These are phyloP conservation scores for Eristalinus aeneus DNA, from an alignment of 2,888 invertebrate species.

Conservation along the genomic window DNA sequence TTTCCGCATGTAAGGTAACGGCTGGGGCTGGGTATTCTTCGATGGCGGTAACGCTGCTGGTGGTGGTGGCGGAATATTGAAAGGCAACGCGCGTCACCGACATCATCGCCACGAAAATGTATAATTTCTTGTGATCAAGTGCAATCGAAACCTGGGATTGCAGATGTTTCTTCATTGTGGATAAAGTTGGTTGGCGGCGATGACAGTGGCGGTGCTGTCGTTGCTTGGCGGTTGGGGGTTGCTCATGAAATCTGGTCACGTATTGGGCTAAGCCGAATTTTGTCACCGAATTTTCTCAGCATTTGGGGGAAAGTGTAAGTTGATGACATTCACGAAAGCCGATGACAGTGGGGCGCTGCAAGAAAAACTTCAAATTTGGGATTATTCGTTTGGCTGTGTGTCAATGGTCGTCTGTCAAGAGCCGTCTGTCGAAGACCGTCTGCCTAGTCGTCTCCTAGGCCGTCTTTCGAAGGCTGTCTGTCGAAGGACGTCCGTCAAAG, in stretches of 20 bases:
- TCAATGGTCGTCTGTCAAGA: too few species aligned
- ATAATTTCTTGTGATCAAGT: constrained; percentile 70
- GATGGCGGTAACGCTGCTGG: neutral
- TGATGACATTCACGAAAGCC: constrained; percentile 32
- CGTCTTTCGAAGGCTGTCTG: too few species aligned
- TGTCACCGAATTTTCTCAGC: constrained; percentile 70
- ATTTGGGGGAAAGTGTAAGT: constrained; percentile 53
- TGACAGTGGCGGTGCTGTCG: too few species aligned
- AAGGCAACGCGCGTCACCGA: constrained; percentile 55
- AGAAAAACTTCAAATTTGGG: neutral
- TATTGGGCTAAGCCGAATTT: constrained; percentile 67
- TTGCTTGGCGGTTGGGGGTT: neutral
- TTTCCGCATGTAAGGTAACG: constrained; percentile 44
- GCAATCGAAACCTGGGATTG: constrained; percentile 68
- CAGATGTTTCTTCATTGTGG: constrained; percentile 52
- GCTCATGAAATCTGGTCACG: constrained; percentile 47
- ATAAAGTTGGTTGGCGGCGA: neutral
- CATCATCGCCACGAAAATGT: constrained; percentile 54
- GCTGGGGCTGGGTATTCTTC: neutral
- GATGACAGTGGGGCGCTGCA: constrained; percentile 28
- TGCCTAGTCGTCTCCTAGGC: too few species aligned
- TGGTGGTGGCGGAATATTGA: constrained; percentile 46
- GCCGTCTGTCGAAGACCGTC: too few species aligned
- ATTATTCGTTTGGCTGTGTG: too few species aligned
- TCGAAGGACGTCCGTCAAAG: too few species aligned